These are phyloP conservation scores for Anarsia innoxiella DNA, from an alignment of 2,888 invertebrate species.

Conservation along the genomic window DNA sequence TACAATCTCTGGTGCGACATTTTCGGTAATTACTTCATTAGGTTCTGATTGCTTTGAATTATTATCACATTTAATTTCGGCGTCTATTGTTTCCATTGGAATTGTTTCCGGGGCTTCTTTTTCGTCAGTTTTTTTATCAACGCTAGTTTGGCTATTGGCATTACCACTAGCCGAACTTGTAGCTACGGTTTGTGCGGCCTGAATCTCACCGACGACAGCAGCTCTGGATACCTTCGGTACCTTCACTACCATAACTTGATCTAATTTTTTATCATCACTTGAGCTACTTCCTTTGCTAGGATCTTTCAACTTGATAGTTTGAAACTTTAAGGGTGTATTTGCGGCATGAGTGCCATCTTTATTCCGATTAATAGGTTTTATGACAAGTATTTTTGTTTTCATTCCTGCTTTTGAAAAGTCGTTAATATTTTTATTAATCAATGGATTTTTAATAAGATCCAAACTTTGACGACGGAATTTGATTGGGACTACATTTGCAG, in stretches of 20 bases:
- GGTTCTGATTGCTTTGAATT: neutral
- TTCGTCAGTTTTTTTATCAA: conserved; percentile 2
- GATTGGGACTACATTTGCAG: conserved; percentile 46
- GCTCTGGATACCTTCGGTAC: conserved; percentile 45
- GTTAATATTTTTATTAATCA: conserved; percentile 58
- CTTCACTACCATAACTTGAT: conserved; percentile 59
- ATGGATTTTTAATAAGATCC: conserved; percentile 58
- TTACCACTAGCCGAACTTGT: no score
- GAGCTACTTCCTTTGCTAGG: conserved; percentile 35
- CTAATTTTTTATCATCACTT: conserved; percentile 41
- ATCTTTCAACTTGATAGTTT: conserved; percentile 82
- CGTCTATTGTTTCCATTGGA: neutral
- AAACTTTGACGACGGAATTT: conserved; percentile 56
- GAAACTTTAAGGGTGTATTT: conserved; percentile 51
- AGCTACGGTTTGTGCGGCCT: no score
- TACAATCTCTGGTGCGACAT: no score
- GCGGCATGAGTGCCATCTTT: conserved; percentile 41
- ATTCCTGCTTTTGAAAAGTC: conserved; percentile 62
- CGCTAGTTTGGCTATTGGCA: conserved; percentile 3
- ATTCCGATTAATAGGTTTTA: conserved; percentile 60
- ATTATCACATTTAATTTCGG: neutral
- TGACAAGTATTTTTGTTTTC: conserved; percentile 66
- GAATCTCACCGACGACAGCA: no score
- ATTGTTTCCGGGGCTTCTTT: neutral
- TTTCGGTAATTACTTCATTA: no score